These are phyloP conservation scores for Myathropa florea DNA, from an alignment of 2,888 invertebrate species.

Conservation along the genomic window DNA sequence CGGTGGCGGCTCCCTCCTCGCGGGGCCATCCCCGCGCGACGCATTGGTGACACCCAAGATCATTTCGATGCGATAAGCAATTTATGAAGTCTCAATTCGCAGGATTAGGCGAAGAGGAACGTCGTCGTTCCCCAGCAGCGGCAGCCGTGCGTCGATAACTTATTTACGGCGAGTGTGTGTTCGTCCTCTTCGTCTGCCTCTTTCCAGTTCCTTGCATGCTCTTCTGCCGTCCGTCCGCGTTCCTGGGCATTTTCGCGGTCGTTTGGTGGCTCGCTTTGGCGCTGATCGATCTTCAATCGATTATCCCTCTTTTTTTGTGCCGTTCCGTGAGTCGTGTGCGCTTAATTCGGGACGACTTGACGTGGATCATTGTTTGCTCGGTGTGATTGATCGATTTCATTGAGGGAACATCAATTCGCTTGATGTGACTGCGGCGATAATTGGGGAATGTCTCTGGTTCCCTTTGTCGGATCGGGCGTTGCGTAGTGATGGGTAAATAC, in stretches of 20 bases:
- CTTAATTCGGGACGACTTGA: conserved; percentile 8
- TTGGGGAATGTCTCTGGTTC: conserved; percentile 10
- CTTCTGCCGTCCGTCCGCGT: background rate
- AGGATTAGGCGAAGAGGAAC: conserved; percentile 43
- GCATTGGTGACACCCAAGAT: conserved; percentile 43
- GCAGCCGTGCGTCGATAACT: conserved; percentile 37
- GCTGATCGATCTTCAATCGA: background rate
- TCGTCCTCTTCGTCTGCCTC: background rate
- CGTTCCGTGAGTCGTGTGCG: background rate
- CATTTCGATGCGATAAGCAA: conserved; percentile 49
- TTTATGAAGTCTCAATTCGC: conserved; percentile 53
- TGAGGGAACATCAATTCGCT: conserved; percentile 5
- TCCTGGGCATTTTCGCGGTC: too few relatives aligned
- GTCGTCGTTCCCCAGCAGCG: background rate
- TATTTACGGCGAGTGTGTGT: background rate
- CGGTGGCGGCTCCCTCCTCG: background rate
- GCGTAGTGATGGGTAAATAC: too few relatives aligned
- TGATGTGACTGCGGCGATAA: conserved; percentile 29
- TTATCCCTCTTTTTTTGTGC: background rate
- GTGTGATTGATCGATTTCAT: conserved; percentile 57
- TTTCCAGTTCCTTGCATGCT: too few relatives aligned
- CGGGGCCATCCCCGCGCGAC: too few relatives aligned
- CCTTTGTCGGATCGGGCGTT: background rate
- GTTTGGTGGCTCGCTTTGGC: background rate
- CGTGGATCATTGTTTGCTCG: conserved; percentile 33